Evolutionary conservation across 2,888 invertebrate species (phyloP).

Genomic region (Meteorus cinctellus): DNA sequence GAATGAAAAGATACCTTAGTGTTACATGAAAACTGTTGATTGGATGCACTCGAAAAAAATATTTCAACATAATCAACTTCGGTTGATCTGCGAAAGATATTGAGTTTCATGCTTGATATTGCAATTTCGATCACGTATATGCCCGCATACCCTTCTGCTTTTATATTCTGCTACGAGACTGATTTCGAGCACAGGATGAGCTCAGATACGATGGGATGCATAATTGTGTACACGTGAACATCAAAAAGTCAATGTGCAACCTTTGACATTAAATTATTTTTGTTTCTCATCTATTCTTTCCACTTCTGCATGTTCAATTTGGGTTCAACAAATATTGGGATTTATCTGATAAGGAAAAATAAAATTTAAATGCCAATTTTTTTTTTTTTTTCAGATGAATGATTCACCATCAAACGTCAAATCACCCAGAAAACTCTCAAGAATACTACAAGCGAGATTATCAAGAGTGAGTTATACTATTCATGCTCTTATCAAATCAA

Average conservation of each 20-base stretch:
- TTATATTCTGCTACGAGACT: neutral
- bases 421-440: neutral
- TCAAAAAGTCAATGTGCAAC: neutral
- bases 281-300: neutral
- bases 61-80: neutral
- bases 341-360: neutral
- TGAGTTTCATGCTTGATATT: conserved; percentile 2
- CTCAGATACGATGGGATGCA: conserved; percentile 6
- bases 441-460: neutral
- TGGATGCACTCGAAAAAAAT: neutral
- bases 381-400: neutral
- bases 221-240: neutral
- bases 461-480: neutral
- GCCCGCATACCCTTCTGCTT: neutral
- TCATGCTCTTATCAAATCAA: neutral
- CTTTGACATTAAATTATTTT: neutral
- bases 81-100: neutral
- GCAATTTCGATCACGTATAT: conserved; percentile 38
- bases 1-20: neutral
- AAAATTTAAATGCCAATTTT: neutral
- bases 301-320: neutral
- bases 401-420: neutral
- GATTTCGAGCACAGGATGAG: conserved; percentile 29
- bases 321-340: neutral
- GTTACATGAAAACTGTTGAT: neutral